Evolutionary conservation across 2,113 vertebrate genomes (phyloP).

Genomic region (Myanophis thanlyinensis): DNA sequence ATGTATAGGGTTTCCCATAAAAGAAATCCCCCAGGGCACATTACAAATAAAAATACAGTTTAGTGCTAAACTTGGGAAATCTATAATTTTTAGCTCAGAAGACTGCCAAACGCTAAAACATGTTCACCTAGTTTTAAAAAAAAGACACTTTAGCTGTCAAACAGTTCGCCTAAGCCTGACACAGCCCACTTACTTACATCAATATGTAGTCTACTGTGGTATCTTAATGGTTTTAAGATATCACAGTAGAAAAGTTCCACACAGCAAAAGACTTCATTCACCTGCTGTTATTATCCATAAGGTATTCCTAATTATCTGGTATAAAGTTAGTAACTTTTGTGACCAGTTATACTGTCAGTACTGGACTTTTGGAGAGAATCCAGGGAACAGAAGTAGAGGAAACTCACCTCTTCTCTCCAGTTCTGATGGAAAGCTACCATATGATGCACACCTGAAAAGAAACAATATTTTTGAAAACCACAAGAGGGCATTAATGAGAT

Average conservation of each 20-base stretch:
- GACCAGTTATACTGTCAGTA: neutral
- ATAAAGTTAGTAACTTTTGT: neutral
- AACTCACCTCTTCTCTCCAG: neutral
- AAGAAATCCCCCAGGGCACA: neutral
- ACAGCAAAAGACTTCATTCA: neutral
- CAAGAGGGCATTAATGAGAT: conserved; percentile 73
- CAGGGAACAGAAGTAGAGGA: neutral
- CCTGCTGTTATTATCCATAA: neutral
- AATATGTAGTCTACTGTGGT: neutral
- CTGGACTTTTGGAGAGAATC: neutral
- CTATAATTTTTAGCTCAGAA: neutral
- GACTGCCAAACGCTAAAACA: neutral
- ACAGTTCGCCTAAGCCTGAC: neutral
- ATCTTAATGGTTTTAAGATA: neutral
- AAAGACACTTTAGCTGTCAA: neutral
- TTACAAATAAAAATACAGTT: neutral
- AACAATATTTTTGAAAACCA: conserved; percentile 37
- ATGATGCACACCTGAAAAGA: neutral
- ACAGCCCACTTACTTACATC: neutral
- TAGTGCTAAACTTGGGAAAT: neutral
- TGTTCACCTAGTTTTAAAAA: neutral
- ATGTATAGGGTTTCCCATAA: neutral
- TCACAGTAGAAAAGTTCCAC: neutral
- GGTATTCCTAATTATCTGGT: neutral
- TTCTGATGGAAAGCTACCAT: neutral